Evolutionary conservation across 2,113 vertebrate genomes (phyloP).

Genomic region (Ranitomeya imitator): DNA sequence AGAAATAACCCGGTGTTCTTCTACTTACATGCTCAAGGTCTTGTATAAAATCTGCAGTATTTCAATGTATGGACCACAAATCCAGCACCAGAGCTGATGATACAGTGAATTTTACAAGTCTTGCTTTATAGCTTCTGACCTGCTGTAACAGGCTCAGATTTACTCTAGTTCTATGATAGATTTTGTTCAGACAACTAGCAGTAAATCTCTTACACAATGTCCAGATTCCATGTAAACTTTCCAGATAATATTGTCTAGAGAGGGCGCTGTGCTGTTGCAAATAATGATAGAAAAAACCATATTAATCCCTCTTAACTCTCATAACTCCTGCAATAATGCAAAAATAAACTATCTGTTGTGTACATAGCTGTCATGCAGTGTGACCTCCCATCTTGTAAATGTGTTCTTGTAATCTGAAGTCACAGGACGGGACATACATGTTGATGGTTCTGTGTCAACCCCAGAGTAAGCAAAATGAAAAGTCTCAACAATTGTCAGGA

Average conservation of each 20-base stretch:
- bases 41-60: conserved; percentile 19
- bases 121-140: conserved; percentile 20
- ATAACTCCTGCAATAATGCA: no score
- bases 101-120: not conserved
- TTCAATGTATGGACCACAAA: not conserved
- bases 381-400: no score
- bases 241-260: not conserved
- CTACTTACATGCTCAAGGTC: not conserved
- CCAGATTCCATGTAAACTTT: not conserved
- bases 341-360: no score
- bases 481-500: no score
- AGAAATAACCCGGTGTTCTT: not conserved
- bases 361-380: no score
- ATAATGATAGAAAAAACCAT: no score
- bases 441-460: no score
- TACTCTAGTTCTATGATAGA: not conserved
- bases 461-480: no score
- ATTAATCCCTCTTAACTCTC: no score
- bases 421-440: no score
- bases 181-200: not conserved
- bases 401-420: no score
- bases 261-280: no score
- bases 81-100: not conserved
- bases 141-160: not conserved
- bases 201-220: not conserved